Evolutionary conservation across 2,113 vertebrate species (phyloP), one percentile per base, ranked within the genome.

Genomic region (Thamnophis sirtalis): DNA sequence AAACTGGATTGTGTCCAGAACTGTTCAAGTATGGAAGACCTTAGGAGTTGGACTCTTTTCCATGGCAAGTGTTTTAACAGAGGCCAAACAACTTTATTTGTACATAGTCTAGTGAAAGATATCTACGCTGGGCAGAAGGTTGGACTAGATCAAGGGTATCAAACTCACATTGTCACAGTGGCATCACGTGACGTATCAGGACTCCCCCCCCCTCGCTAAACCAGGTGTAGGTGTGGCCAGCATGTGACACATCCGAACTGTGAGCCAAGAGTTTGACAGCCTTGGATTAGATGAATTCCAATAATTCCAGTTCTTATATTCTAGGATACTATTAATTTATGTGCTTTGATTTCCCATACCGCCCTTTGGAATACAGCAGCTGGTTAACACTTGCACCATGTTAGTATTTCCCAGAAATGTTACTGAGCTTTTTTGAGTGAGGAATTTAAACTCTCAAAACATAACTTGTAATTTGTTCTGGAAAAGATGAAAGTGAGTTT

Each of bases 391-490:
- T 89, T 68, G 49, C 84, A 43, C 51, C 24, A 33, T 43, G 90
- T 60, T 24, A n/a, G 33, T 84, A n/a, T 50, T 84, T 88, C 89
- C 43, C n/a, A 53, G 5, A 33, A 87, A n/a, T 26, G 21, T 38
- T 60, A 9, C 92, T 92, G 49, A 43, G 80, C 68, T 90, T 90
- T 9, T 90, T 80, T 89, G 49, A 9, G 60, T 92, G 49, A 26
- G 60, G 49, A 60, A 56, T 94, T 50, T 33, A 91, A 90, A 9
- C 85, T 55, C 43, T 63, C 33, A 90, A 90, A 68, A 93, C 87
- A 13, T 80, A 3, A 49, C 49, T 11, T 54, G 28, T 91, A 93
- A 43, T 80, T 80, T 56, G 92, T 94, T 93, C 90, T 87, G 24
- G 0, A 8, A 92, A 92, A 56, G 84, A 38, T 1, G 38, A 92